Percentiles rank a stretch among this genome's conserved stretches.
These are phyloP conservation scores for Ptilorrhoa leucosticta DNA, from an alignment of 2,113 vertebrate genomes.

Conservation along the genomic window DNA sequence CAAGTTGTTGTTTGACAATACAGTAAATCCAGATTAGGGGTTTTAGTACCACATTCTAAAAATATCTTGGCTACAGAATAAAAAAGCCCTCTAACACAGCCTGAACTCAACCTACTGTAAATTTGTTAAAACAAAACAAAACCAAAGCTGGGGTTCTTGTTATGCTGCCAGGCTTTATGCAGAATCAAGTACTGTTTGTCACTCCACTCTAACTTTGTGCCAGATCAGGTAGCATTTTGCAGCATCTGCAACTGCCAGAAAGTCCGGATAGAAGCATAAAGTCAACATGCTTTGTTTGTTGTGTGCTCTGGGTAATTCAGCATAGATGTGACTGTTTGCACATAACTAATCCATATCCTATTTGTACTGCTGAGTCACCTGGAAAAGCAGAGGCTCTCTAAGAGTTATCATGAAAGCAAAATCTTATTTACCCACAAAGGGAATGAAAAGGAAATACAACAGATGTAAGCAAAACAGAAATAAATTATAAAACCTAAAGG, in stretches of 20 bases:
- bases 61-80: background rate
- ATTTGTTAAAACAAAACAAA: background rate
- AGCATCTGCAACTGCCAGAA: background rate
- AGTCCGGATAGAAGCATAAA: background rate
- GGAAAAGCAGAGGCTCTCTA: background rate
- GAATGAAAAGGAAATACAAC: background rate
- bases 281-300: constrained; percentile 15
- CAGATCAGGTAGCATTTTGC: background rate
- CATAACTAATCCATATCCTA: background rate
- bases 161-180: background rate
- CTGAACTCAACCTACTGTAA: background rate
- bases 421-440: background rate
- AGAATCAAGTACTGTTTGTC: background rate
- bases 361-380: background rate
- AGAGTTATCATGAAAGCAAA: background rate
- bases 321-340: background rate
- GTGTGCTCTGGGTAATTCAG: background rate
- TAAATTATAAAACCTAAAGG: background rate
- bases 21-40: background rate
- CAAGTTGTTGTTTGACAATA: background rate
- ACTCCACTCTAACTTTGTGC: background rate
- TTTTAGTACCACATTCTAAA: background rate
- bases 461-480: background rate
- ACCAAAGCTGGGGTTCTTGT: background rate
- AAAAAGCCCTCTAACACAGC: background rate